A percentile compares a stretch with the other conserved stretches of the same genome.
phyloP scores from a whole-genome alignment of 1,140 invertebrate genomes.

The Heliconius eleuchia region DNA sequence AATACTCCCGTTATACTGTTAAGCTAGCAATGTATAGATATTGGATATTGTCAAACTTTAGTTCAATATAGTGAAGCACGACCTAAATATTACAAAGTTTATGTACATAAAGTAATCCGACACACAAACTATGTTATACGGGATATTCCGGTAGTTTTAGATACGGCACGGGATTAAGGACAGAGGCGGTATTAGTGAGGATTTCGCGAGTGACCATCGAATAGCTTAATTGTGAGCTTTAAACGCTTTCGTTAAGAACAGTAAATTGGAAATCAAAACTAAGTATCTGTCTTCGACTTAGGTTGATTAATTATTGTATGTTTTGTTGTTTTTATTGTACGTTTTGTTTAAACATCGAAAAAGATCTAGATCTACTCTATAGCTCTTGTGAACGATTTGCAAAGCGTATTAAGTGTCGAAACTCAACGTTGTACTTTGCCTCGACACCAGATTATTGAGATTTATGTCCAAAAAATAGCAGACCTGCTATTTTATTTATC shows the following conservation, averaged over 20 bases:
- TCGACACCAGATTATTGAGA: too few relatives aligned
- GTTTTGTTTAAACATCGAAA: too few relatives aligned
- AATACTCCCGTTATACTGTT: background rate
- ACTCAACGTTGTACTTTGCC: too few relatives aligned
- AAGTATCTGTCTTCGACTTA: background rate
- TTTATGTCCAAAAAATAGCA: too few relatives aligned
- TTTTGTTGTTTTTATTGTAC: too few relatives aligned
- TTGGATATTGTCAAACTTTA: conserved; percentile 22
- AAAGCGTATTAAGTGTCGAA: too few relatives aligned
- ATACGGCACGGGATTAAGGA: conserved; percentile 49
- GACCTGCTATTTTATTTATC: too few relatives aligned
- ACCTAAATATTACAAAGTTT: conserved; percentile 36
- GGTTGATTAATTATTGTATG: too few relatives aligned
- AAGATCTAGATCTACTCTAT: too few relatives aligned
- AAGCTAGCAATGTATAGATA: conserved; percentile 31
- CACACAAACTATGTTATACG: conserved; percentile 49
- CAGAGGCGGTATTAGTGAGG: conserved; percentile 45
- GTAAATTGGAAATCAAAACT: conserved; percentile 21
- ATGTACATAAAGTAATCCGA: conserved; percentile 43
- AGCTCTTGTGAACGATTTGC: too few relatives aligned
- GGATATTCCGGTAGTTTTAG: conserved; percentile 44
- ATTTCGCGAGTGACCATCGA: conserved; percentile 42
- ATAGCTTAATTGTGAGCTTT: conserved; percentile 53
- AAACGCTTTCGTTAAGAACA: conserved; percentile 45
- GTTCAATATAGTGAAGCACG: conserved; percentile 23